Conservation (phyloP, 1,140 invertebrate genomes). For the Drosophila tani region DNA sequence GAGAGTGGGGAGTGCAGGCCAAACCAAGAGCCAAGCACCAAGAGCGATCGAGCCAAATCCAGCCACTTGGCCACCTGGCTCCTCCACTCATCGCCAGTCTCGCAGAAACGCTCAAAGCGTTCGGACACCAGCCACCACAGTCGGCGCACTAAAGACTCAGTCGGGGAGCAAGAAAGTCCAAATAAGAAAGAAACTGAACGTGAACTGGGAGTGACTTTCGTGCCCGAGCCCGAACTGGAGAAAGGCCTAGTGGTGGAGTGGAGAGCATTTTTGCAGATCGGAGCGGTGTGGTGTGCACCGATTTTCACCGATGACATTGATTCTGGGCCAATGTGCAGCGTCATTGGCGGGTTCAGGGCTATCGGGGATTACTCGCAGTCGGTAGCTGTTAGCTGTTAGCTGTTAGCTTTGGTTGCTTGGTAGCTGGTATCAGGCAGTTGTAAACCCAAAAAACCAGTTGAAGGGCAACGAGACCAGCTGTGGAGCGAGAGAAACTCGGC, state of each 20-base stretch:
- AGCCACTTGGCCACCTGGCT: slow-evolving; percentile 49
- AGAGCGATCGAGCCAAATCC: slow-evolving; percentile 26
- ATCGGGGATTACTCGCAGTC: slow-evolving; percentile 45
- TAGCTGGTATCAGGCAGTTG: not conserved
- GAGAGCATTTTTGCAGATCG: slow-evolving; percentile 37
- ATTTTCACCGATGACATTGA: slow-evolving; percentile 67
- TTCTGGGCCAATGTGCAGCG: slow-evolving; percentile 51
- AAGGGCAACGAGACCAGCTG: slow-evolving; percentile 54
- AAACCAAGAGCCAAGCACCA: slow-evolving; percentile 26
- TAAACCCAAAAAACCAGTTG: slow-evolving; percentile 48
- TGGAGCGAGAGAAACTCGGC: slow-evolving; percentile 24
- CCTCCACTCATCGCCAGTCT: slow-evolving; percentile 62
- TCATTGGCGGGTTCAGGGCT: slow-evolving; percentile 55
- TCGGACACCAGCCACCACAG: slow-evolving; percentile 47
- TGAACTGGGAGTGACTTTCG: slow-evolving; percentile 64
- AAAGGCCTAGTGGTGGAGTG: slow-evolving; percentile 56
- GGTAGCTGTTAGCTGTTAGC: not conserved
- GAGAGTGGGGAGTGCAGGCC: not conserved
- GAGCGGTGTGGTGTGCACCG: slow-evolving; percentile 4
- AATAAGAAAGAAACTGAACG: slow-evolving; percentile 37
- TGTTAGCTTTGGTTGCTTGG: too few relatives aligned
- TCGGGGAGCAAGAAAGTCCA: slow-evolving; percentile 1
- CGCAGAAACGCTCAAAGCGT: slow-evolving; percentile 75
- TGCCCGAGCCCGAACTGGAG: slow-evolving; percentile 50
- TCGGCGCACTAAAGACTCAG: not conserved